phyloP scores from a whole-genome alignment of 2,888 invertebrate genomes.

The Hipparchia semele region DNA sequence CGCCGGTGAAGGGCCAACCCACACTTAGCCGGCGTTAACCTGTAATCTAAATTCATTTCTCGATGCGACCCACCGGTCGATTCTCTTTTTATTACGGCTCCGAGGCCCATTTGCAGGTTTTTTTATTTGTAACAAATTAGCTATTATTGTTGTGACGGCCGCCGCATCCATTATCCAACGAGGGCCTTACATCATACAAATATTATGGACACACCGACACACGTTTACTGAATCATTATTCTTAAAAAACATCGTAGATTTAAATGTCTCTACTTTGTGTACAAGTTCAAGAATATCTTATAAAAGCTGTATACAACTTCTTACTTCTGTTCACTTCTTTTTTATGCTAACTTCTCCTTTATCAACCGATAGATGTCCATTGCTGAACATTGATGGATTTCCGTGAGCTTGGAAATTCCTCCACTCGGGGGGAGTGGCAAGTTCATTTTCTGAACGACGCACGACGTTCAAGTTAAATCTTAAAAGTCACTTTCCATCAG shows the following conservation, averaged over 20 bases:
- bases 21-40: constrained; percentile 82
- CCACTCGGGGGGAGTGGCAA: too few relatives aligned
- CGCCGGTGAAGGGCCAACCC: constrained; percentile 78
- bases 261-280: too few relatives aligned
- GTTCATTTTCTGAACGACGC: too few relatives aligned
- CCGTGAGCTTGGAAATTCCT: too few relatives aligned
- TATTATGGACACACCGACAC: neutral
- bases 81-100: constrained; percentile 81
- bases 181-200: constrained; percentile 44
- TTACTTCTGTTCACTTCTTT: too few relatives aligned
- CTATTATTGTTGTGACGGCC: constrained; percentile 73
- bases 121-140: constrained; percentile 81
- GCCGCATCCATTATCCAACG: constrained; percentile 69
- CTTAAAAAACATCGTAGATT: neutral
- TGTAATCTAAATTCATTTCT: constrained; percentile 84
- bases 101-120: constrained; percentile 79
- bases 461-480: too few relatives aligned
- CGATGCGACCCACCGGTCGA: constrained; percentile 79
- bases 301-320: too few relatives aligned
- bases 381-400: too few relatives aligned
- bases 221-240: constrained; percentile 9
- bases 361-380: too few relatives aligned
- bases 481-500: too few relatives aligned
- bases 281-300: too few relatives aligned
- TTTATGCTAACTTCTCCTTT: too few relatives aligned